A percentile compares a stretch with the other conserved stretches of the same genome.
Conservation (phyloP, 2,888 invertebrate genomes). For the Drosophila kanekoi region DNA sequence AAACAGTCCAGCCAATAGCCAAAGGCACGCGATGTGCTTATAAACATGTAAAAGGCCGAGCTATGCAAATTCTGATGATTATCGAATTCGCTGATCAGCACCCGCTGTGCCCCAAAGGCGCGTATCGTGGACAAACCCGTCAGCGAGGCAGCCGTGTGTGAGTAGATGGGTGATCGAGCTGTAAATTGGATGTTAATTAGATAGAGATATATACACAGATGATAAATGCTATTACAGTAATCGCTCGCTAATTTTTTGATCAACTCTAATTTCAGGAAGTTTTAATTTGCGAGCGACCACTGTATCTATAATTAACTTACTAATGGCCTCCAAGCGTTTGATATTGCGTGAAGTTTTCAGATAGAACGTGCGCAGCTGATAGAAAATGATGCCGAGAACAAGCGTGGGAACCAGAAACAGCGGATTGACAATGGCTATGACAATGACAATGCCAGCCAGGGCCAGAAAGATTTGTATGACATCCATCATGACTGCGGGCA, state of each 20-base stretch:
- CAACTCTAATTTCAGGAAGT: not conserved
- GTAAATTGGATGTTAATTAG: constrained; percentile 65
- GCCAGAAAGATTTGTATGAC: constrained; percentile 91
- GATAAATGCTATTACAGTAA: not conserved
- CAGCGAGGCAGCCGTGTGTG: constrained; percentile 94
- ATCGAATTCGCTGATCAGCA: constrained; percentile 92
- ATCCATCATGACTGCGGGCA: constrained; percentile 85
- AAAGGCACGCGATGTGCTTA: constrained; percentile 96
- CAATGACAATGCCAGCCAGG: constrained; percentile 91
- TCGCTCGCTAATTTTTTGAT: not conserved
- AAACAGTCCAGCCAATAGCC: constrained; percentile 97
- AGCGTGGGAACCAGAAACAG: constrained; percentile 90
- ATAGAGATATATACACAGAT: not conserved
- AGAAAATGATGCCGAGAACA: constrained; percentile 90
- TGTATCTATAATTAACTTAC: constrained; percentile 86
- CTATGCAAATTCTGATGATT: constrained; percentile 94
- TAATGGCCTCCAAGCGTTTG: constrained; percentile 92
- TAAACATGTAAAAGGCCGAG: constrained; percentile 96
- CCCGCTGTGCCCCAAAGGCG: constrained; percentile 92
- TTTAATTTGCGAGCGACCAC: not conserved
- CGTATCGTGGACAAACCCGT: constrained; percentile 96
- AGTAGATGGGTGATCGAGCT: constrained; percentile 97
- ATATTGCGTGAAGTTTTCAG: constrained; percentile 92
- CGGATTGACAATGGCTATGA: constrained; percentile 91
- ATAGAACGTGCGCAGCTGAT: constrained; percentile 91